Evolutionary conservation across 2,113 vertebrate genomes (phyloP).

Genomic region (Emberiza fucata): DNA sequence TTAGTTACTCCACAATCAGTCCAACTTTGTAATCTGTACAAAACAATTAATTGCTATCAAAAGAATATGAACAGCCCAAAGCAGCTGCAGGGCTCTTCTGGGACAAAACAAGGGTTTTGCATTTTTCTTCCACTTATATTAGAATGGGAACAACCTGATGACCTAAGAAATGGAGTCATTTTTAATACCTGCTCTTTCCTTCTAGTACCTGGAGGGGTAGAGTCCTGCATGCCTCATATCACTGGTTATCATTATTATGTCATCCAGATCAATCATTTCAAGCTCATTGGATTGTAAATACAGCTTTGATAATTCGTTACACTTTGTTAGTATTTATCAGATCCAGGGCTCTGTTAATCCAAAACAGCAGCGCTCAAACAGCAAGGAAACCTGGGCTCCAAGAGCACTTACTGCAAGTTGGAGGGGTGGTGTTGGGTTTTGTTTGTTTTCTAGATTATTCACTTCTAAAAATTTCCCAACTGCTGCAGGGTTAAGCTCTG

Average conservation of each 20-base stretch:
- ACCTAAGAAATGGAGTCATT: constrained; percentile 29
- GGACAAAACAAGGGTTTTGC: neutral
- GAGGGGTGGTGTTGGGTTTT: neutral
- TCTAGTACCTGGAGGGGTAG: constrained; percentile 64
- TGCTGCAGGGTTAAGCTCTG: neutral
- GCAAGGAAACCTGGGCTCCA: constrained; percentile 61
- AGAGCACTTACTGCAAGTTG: constrained; percentile 31
- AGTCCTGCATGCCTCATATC: constrained; percentile 60
- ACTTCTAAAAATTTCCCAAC: constrained; percentile 33
- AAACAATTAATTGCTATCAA: constrained; percentile 37
- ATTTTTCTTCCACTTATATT: neutral
- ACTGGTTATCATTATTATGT: constrained; percentile 79
- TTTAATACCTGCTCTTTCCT: constrained; percentile 55
- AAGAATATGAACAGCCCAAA: neutral
- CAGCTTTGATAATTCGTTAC: constrained; percentile 82
- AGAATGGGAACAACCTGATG: constrained; percentile 34
- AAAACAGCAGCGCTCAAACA: constrained; percentile 71
- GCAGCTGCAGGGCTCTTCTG: constrained; percentile 9
- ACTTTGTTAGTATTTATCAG: constrained; percentile 82
- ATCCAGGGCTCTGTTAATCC: constrained; percentile 75
- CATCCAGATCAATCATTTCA: constrained; percentile 77
- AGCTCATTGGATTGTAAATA: constrained; percentile 68
- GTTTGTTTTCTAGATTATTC: constrained; percentile 63
- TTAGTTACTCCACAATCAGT: neutral
- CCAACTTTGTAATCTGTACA: neutral